Evolutionary conservation across 2,888 invertebrate species (phyloP), one percentile per base, ranked within the genome.

Genomic region (Seira sanloemensis): DNA sequence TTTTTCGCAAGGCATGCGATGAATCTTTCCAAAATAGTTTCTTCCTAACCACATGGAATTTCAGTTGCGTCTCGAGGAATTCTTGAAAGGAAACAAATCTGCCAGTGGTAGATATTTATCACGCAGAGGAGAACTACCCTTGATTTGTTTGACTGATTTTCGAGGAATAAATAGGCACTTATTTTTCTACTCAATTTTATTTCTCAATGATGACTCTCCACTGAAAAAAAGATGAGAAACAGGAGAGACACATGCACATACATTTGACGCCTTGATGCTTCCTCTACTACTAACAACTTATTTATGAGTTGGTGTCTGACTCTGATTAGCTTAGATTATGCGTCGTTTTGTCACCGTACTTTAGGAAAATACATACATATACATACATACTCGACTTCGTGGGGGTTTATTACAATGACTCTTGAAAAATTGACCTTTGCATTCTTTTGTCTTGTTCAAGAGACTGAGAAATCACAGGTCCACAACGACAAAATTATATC

Each of bases 111-210:
- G n/a, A 21, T 21, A 62, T 62, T 62, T 62, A 62, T 62, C 62
- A 62, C 50, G 50, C 50, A 50, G 5, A 7, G 5, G 12, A 37
- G n/a, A 62, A 16, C 62, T 21, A 62, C 62, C 62, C 62, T 62
- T 62, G 62, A 62, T 62, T 62, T 62, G 62, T 62, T 62, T 62
- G 62, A 62, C 62, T 62, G 62, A 62, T 62, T 16, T 62, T 62
- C 62, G 19, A 16, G 62, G 62, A 62, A 62, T 62, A 62, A 62
- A 23, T 62, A 19, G 62, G 62, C 21, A 62, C 21, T 21, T 62
- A 21, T 62, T 19, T 19, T 21, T 37, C 12, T 9, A 37, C 37
- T 37, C 5, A 62, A 62, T 23, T 62, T 62, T 21, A 19, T 16
- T 50, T 50, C n/a, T 2, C 50, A 50, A n/a, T 50, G 50, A 50